Conservation (phyloP, 1,140 invertebrate species). For the Lanistes nyassanus region DNA sequence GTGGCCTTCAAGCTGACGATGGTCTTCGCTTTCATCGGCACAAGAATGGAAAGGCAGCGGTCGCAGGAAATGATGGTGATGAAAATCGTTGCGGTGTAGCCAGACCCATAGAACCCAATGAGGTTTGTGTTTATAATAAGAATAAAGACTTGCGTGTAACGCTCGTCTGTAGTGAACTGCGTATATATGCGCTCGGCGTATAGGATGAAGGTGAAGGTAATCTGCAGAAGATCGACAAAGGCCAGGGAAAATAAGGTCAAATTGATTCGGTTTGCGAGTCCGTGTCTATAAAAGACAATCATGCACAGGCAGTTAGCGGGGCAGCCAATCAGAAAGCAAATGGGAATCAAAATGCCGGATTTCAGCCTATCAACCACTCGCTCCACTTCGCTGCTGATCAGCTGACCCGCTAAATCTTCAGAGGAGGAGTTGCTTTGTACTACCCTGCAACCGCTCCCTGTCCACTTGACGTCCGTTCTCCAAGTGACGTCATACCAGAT, state of each 20-base stretch:
- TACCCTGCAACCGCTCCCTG: no score
- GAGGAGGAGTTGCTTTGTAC: no score
- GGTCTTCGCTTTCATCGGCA: constrained; percentile 1
- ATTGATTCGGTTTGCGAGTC: no score
- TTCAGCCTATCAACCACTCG: no score
- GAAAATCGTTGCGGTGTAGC: not conserved
- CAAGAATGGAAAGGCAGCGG: not conserved
- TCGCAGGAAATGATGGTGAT: not conserved
- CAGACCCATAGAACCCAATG: not conserved
- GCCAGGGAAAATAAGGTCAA: not conserved
- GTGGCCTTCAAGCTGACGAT: not conserved
- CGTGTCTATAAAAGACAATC: no score
- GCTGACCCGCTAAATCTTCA: no score
- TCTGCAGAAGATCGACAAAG: not conserved
- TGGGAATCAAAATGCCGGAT: no score
- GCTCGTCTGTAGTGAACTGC: constrained; percentile 13
- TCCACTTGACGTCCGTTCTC: no score
- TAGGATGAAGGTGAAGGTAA: not conserved
- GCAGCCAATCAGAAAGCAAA: no score
- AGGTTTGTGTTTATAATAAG: not conserved
- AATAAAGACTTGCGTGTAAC: not conserved
- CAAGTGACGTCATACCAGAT: no score
- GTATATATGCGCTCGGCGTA: constrained; percentile 16
- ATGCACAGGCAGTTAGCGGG: no score
- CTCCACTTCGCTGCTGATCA: no score